A percentile compares a stretch with the other conserved stretches of the same genome.
These are phyloP conservation scores for Erethizon dorsatum DNA, from an alignment of 2,797 vertebrate genomes.

Conservation along the genomic window DNA sequence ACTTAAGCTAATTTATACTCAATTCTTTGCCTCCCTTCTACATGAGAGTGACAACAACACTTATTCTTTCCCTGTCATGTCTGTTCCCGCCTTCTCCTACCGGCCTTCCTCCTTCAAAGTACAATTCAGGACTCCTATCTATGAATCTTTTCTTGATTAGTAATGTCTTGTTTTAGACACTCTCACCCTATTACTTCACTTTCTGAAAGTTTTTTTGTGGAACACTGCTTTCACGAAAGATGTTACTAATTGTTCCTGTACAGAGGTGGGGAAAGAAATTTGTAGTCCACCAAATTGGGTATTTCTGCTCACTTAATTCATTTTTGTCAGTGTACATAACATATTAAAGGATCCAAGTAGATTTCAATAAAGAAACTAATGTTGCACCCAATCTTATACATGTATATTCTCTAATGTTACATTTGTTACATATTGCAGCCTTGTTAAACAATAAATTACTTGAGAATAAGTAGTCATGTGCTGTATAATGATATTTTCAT, in stretches of 20 bases:
- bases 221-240: constrained; percentile 24
- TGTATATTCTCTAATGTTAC: neutral
- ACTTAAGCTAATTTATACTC: neutral
- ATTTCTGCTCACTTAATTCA: neutral
- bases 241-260: neutral
- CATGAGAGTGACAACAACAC: neutral
- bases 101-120: neutral
- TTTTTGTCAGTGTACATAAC: neutral
- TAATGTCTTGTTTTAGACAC: constrained; percentile 22
- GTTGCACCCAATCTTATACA: neutral
- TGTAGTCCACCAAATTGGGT: neutral
- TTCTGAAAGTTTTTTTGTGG: constrained; percentile 1
- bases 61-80: neutral
- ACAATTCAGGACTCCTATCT: neutral
- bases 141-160: neutral
- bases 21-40: neutral
- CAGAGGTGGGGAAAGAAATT: neutral
- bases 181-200: neutral
- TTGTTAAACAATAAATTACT: neutral
- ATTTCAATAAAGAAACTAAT: neutral
- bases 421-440: neutral
- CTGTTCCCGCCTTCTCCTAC: constrained; percentile 4
- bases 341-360: neutral
- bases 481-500: neutral
- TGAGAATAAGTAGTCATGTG: neutral